These are phyloP conservation scores for Melospiza georgiana DNA, from an alignment of 2,113 vertebrate species.

Conservation along the genomic window DNA sequence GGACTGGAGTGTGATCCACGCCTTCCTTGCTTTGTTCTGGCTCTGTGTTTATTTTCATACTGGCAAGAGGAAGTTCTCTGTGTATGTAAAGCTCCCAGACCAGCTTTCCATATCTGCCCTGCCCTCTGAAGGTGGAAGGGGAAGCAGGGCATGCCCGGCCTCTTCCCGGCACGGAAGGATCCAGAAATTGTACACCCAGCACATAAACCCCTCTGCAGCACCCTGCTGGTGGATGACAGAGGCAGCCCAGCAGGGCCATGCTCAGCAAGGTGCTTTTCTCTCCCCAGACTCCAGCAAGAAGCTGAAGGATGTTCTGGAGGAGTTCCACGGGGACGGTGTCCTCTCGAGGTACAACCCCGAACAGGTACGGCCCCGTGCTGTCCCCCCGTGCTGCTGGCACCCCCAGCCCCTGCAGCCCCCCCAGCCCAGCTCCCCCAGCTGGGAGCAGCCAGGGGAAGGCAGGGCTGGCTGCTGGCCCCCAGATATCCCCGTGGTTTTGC, in stretches of 20 bases:
- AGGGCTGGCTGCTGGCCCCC: background rate
- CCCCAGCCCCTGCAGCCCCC: background rate
- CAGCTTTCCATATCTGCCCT: background rate
- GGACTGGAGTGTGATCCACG: fast-evolving
- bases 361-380: slow-evolving; percentile 77
- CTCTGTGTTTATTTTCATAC: background rate
- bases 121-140: background rate
- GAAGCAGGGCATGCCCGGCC: background rate
- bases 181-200: background rate
- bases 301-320: slow-evolving; percentile 92
- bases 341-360: slow-evolving; percentile 89
- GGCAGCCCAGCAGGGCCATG: background rate
- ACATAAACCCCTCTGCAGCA: background rate
- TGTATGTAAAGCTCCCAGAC: background rate
- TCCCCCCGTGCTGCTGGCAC: background rate
- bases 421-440: background rate
- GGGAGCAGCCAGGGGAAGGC: background rate
- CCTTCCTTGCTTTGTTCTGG: background rate
- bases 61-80: background rate
- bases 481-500: fast-evolving
- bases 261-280: background rate
- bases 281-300: slow-evolving; percentile 92
- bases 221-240: fast-evolving
- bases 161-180: background rate
- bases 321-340: slow-evolving; percentile 86